Conservation (phyloP, 2,113 vertebrate species). For the Halcyon malimbica region DNA sequence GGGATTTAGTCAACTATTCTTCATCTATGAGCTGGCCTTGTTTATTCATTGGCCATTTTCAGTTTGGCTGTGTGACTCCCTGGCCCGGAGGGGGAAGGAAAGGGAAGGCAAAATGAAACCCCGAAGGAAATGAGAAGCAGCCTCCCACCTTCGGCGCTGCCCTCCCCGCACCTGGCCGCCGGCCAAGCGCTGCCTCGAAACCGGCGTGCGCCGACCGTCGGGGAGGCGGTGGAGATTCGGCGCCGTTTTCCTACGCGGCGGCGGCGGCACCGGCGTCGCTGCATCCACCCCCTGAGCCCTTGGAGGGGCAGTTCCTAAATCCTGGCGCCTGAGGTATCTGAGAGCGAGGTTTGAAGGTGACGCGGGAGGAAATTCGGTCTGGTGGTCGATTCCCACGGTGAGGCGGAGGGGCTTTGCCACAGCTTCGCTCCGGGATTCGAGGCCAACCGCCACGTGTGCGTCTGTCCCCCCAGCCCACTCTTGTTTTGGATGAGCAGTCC, state of each 20-base stretch:
- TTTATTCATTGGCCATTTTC: background rate
- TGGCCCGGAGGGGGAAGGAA: background rate
- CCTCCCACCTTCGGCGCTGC: background rate
- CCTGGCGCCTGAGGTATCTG: fast-evolving
- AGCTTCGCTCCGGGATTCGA: background rate
- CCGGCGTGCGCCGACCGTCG: fast-evolving
- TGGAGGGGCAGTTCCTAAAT: background rate
- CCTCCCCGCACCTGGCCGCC: background rate
- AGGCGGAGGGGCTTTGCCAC: fast-evolving
- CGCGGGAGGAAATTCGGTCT: background rate
- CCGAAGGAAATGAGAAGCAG: background rate
- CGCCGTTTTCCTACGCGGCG: fast-evolving
- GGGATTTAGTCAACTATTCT: background rate
- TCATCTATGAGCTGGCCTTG: background rate
- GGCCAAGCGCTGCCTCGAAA: background rate
- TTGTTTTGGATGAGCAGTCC: background rate
- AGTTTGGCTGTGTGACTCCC: background rate
- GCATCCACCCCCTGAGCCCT: background rate
- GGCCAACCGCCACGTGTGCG: fast-evolving
- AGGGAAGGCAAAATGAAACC: background rate
- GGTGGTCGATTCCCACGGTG: background rate
- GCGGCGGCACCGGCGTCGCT: fast-evolving
- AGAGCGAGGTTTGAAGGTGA: background rate
- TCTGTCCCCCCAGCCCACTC: background rate
- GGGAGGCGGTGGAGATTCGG: background rate